Evolutionary conservation across 2,797 vertebrate species (phyloP), one percentile per base, ranked within the genome.

Genomic region (Sciurus vulgaris): DNA sequence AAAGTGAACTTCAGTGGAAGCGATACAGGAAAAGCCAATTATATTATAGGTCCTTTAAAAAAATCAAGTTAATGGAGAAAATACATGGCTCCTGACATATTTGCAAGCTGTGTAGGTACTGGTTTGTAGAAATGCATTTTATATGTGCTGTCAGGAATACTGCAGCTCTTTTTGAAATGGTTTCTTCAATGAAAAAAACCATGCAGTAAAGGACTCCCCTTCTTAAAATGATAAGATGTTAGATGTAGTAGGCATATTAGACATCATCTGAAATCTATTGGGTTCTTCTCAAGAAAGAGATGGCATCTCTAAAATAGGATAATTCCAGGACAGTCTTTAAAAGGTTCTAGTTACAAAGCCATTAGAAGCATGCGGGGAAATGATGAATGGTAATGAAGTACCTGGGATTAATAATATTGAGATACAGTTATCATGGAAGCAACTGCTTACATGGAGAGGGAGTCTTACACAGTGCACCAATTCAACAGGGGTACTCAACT

Each of bases 211-310:
- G 79, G 47, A 7, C 17, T 59, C 13, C 33, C 13, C 28, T 86
- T 93, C 30, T 47, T 4, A 33, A 44, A 95, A 69, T 89, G 84
- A 65, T 22, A 74, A 78, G 92, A 73, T 28, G 28, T 82, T 78
- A 93, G 33, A 63, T 63, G 67, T 17, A 51, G 49, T 85, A 86
- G 33, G 28, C 86, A 69, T 38, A 69, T 10, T 38, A 85, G 35
- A 76, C 65, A 76, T 88, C 51, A 38, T 77, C 47, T 92, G 47
- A 93, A 90, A 85, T 70, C 38, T 35, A 54, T 56, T 86, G 65
- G 11, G 69, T 84, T 95, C 67, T 72, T 51, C 77, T 26, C 72
- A 87, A 74, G 56, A 77, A 95, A 93, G 51, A 97, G 72, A 92
- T 65, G 63, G 76, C 17, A 38, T 81, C 18, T 87, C 26, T 59